Conservation (phyloP, 2,113 vertebrate genomes). For the Neodon shergylaensis region DNA sequence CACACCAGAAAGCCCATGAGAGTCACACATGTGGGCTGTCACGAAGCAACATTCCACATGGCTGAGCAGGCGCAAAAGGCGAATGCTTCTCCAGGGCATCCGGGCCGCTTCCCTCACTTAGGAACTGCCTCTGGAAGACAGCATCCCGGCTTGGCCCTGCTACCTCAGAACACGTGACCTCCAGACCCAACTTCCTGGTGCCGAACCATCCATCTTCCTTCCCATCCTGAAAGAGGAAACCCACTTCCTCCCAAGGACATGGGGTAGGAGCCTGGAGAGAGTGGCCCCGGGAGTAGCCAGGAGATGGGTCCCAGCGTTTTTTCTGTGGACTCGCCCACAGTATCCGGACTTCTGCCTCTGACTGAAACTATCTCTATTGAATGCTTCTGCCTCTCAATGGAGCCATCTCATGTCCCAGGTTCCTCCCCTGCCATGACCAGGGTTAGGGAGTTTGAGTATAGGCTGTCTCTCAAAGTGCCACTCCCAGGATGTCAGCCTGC, state of each 20-base stretch:
- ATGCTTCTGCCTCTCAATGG: too few relatives aligned
- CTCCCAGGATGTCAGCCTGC: too few relatives aligned
- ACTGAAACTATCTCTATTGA: not conserved
- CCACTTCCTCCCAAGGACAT: too few relatives aligned
- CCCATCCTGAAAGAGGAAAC: not conserved
- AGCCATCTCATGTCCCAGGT: not conserved
- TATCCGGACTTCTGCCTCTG: too few relatives aligned
- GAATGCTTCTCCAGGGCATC: not conserved
- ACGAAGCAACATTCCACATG: not conserved
- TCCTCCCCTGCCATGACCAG: fast-evolving
- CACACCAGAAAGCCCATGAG: not conserved
- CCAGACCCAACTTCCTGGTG: too few relatives aligned
- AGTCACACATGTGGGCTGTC: too few relatives aligned
- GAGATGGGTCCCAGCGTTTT: not conserved
- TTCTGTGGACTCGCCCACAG: not conserved
- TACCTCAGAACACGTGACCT: fast-evolving
- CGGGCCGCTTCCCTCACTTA: not conserved
- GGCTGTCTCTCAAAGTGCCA: not conserved
- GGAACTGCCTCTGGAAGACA: not conserved
- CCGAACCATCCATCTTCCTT: too few relatives aligned
- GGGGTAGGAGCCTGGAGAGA: not conserved
- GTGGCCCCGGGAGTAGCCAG: not conserved
- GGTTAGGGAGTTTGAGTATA: not conserved
- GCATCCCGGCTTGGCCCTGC: not conserved
- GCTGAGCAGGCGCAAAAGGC: not conserved